Percentiles rank a stretch among this genome's conserved stretches.
These are phyloP conservation scores for human DNA, from an alignment of 2,113 vertebrate genomes.

Conservation along the genomic window GRCh38 chr12:89145001-89145500, in stretches of 20 bases:
- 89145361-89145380: not conserved
- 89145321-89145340: not conserved
- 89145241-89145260: not conserved
- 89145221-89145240: not conserved
- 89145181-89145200: not conserved
- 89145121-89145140: not conserved
- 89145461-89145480: fast-evolving
- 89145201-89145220: not conserved
- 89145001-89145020: not conserved
- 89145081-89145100: not conserved
- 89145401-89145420: not conserved
- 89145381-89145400: not conserved
- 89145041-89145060: not conserved
- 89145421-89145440: fast-evolving
- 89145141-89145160: not conserved
- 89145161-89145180: not conserved
- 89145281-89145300: not conserved
- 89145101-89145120: not conserved
- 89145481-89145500: not conserved
- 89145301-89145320: not conserved
- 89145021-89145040: not conserved
- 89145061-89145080: not conserved
- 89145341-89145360: not conserved
- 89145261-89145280: not conserved
- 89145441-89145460: fast-evolving